Evolutionary conservation across 1,140 invertebrate genomes (phyloP).

Genomic region (Chionoecetes opilio): DNA sequence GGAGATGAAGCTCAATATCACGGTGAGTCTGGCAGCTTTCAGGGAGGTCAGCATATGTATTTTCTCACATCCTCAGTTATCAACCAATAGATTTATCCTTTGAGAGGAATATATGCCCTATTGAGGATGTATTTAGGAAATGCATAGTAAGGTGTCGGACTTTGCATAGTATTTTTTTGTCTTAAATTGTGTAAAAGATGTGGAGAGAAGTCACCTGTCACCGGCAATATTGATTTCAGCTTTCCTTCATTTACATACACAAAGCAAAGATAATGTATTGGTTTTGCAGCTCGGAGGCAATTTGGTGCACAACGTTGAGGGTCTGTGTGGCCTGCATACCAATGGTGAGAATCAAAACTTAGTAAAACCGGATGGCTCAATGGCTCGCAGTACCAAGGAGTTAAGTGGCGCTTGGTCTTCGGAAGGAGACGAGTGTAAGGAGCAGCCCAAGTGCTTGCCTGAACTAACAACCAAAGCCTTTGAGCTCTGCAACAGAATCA

Average conservation of each 20-base stretch:
- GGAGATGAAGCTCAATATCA: constrained; percentile 89
- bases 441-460: constrained; percentile 85
- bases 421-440: constrained; percentile 86
- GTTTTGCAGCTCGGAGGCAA: constrained; percentile 84
- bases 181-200: too few relatives aligned
- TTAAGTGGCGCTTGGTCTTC: constrained; percentile 90
- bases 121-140: too few relatives aligned
- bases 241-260: too few relatives aligned
- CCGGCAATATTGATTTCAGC: too few relatives aligned
- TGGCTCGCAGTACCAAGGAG: constrained; percentile 87
- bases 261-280: not conserved
- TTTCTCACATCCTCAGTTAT: not conserved
- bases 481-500: constrained; percentile 86
- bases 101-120: too few relatives aligned
- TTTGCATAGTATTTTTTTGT: too few relatives aligned
- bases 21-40: constrained; percentile 84
- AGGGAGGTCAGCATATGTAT: not conserved
- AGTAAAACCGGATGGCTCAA: constrained; percentile 87
- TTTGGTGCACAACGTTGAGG: constrained; percentile 87
- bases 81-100: too few relatives aligned
- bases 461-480: constrained; percentile 87
- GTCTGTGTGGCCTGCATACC: constrained; percentile 91
- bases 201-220: too few relatives aligned
- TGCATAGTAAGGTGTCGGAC: too few relatives aligned
- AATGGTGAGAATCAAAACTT: constrained; percentile 88